Percentiles rank a stretch among this genome's conserved stretches.
phyloP scores from a whole-genome alignment of 2,113 vertebrate species.

The Otus sunia region DNA sequence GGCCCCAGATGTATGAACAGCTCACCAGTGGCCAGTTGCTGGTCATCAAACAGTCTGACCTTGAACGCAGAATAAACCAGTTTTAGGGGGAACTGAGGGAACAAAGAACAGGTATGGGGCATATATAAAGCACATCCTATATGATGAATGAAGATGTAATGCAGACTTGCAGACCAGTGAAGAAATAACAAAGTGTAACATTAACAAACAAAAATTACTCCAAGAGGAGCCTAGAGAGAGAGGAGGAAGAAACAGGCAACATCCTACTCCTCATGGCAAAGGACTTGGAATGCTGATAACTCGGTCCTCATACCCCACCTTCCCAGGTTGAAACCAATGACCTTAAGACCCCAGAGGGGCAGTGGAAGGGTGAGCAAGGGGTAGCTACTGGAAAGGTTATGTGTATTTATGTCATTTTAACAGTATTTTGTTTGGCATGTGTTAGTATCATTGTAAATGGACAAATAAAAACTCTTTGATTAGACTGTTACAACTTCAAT shows the following conservation, averaged over 20 bases:
- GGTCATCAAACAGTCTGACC: background rate
- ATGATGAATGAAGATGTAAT: background rate
- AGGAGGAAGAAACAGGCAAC: background rate
- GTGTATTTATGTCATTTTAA: background rate
- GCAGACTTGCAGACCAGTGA: background rate
- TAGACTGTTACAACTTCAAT: background rate
- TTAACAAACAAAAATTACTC: background rate
- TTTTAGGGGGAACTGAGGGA: background rate
- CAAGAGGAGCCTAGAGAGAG: background rate
- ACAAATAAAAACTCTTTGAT: background rate
- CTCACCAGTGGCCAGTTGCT: background rate
- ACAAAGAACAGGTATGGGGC: background rate
- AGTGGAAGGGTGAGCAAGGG: background rate
- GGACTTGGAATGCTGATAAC: background rate
- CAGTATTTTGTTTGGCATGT: background rate
- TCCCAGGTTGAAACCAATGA: background rate
- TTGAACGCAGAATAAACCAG: background rate
- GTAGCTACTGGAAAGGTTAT: background rate
- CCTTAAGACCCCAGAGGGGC: background rate
- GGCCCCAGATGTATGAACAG: background rate
- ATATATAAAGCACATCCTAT: background rate
- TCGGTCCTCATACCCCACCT: accelerated
- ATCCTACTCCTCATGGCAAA: background rate
- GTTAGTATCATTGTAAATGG: background rate
- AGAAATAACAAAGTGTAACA: background rate